These are phyloP conservation scores for Pelosia muscerda DNA, from an alignment of 2,888 invertebrate genomes.

Conservation along the genomic window DNA sequence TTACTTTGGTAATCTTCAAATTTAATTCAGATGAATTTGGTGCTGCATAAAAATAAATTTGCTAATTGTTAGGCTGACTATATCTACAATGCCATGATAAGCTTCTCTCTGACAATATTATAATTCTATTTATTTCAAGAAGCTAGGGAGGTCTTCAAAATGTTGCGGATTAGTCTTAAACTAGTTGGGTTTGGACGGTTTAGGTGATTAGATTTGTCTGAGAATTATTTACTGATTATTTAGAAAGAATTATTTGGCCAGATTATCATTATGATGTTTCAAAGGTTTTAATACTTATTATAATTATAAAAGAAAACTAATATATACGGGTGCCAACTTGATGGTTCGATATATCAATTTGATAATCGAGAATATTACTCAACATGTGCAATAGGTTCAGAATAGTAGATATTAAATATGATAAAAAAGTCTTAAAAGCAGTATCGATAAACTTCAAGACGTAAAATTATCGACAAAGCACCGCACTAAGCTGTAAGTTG, in stretches of 20 bases:
- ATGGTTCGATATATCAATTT: neutral
- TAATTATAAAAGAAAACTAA: too few relatives aligned
- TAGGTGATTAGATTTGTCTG: neutral
- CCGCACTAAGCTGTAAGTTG: constrained; percentile 59
- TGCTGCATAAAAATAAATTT: too few relatives aligned
- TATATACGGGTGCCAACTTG: too few relatives aligned
- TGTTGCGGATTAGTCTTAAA: neutral
- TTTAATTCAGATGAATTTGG: too few relatives aligned
- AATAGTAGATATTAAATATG: neutral
- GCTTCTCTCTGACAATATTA: neutral
- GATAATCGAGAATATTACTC: neutral
- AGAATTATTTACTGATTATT: neutral
- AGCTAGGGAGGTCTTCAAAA: neutral
- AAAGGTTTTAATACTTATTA: too few relatives aligned
- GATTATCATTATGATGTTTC: too few relatives aligned
- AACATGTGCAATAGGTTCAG: too few relatives aligned
- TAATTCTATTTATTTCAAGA: too few relatives aligned
- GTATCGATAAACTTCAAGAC: constrained; percentile 52
- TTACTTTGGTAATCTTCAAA: too few relatives aligned
- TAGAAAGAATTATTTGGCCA: too few relatives aligned
- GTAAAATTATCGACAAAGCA: constrained; percentile 39
- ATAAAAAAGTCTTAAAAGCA: neutral
- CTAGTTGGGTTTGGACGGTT: neutral
- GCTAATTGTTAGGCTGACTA: too few relatives aligned
- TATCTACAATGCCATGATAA: too few relatives aligned